These are phyloP conservation scores for Cheilosia soror DNA, from an alignment of 2,888 invertebrate genomes.

Conservation along the genomic window DNA sequence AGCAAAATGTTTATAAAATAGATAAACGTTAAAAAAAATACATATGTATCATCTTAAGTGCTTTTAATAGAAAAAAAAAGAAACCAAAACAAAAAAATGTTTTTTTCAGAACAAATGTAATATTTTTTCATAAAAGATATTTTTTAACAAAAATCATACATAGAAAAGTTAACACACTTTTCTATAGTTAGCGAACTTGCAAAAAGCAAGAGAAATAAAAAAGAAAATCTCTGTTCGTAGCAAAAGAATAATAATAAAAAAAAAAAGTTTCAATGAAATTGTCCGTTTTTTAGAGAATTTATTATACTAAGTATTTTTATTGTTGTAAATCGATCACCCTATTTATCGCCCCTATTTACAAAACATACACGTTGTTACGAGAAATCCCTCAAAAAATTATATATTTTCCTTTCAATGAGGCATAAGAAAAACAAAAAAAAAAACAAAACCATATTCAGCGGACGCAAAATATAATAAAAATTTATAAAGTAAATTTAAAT, in stretches of 20 bases:
- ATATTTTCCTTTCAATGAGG: slow-evolving; percentile 63
- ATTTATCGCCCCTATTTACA: slow-evolving; percentile 76
- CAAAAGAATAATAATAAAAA: neutral
- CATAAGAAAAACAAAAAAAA: slow-evolving; percentile 26
- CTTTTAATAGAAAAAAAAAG: slow-evolving; percentile 67
- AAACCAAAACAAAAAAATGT: slow-evolving; percentile 29
- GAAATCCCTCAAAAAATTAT: slow-evolving; percentile 41
- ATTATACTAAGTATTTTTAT: slow-evolving; percentile 74
- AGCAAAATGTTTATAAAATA: slow-evolving; percentile 42
- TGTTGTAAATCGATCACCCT: slow-evolving; percentile 72
- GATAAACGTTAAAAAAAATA: slow-evolving; percentile 24
- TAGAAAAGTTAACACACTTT: slow-evolving; percentile 70
- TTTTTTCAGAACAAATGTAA: slow-evolving; percentile 57
- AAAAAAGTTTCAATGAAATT: slow-evolving; percentile 68
- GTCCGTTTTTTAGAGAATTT: slow-evolving; percentile 75
- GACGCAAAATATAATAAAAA: slow-evolving; percentile 62
- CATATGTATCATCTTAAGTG: slow-evolving; percentile 72
- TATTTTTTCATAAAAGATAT: slow-evolving; percentile 72
- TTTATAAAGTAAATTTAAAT: slow-evolving; percentile 78
- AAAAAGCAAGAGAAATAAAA: slow-evolving; percentile 8
- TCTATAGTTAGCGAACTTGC: slow-evolving; percentile 67
- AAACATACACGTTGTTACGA: slow-evolving; percentile 37
- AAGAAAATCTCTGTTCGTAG: slow-evolving; percentile 45
- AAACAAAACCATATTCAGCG: slow-evolving; percentile 53
- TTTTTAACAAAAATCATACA: slow-evolving; percentile 67